These are phyloP conservation scores for Halcyon badia DNA, from an alignment of 2,797 vertebrate genomes.

Conservation along the genomic window DNA sequence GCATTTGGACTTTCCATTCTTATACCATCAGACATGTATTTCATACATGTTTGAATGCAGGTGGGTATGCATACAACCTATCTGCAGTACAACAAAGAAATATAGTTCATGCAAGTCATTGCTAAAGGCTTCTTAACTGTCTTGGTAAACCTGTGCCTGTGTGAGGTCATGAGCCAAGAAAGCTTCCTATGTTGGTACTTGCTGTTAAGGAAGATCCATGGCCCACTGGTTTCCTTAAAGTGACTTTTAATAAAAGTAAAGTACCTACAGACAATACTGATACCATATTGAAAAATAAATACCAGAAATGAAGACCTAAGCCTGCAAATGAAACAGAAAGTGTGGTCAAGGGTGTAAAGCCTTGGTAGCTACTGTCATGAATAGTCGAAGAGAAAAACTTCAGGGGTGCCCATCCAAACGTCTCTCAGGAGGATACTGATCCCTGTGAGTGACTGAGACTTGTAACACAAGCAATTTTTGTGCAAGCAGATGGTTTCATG, in stretches of 20 bases:
- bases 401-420: fast-evolving
- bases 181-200: background rate
- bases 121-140: background rate
- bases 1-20: background rate
- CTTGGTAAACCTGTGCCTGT: background rate
- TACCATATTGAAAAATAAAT: background rate
- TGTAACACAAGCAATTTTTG: background rate
- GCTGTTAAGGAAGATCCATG: background rate
- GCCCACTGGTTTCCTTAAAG: background rate
- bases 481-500: background rate
- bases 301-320: background rate
- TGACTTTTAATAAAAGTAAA: background rate
- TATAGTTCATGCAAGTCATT: background rate
- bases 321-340: background rate
- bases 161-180: background rate
- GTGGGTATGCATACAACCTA: background rate
- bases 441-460: background rate
- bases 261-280: background rate
- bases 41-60: background rate
- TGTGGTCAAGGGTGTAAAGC: background rate
- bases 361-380: background rate
- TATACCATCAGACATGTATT: background rate
- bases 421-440: background rate
- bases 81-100: background rate
- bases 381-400: background rate